Evolutionary conservation across 2,797 vertebrate species (phyloP), one percentile per base, ranked within the genome.

Genomic region (Diplodus sargus): DNA sequence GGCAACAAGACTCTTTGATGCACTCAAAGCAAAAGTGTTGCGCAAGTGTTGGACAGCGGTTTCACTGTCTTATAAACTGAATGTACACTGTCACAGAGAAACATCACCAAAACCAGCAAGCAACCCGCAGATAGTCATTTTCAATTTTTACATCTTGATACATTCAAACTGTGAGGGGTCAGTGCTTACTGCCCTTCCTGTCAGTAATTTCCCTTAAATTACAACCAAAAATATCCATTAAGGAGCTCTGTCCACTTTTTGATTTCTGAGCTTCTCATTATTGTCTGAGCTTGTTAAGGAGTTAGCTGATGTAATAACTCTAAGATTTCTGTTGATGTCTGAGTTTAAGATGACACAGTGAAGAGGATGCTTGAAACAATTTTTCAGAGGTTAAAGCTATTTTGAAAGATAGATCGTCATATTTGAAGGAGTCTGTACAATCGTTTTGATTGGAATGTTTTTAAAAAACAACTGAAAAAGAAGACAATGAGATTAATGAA

Each of bases 171-270:
- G 75, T 51, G 53, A 74, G 69, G 59, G 87, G 86, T 87, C 89
- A 78, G 43, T 62, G 45, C 70, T 88, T 74, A 90, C 90, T 90
- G 81, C 76, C 61, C 80, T 81, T 85, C 81, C 57, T 87, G 81
- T 84, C 82, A 85, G 75, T 87, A 59, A 82, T 88, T 81, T 77
- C 39, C 39, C 68, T 70, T 83, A 85, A 86, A 94, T 90, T 85
- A 76, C 77, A 79, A 70, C 78, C 70, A 85, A 85, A 84, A 78
- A 62, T 45, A 75, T 48, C 62, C 53, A 66, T 74, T 82, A 62
- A 82, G 74, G 63, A 77, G 23, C 52, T 68, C 68, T 56, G 62
- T 81, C 66, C 48, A 74, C 64, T 82, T 83, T 86, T 84, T 47
- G 4, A 53, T 74, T 74, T 61, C 79, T 79, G 47, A 88, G 67